Conservation (phyloP, 2,888 invertebrate species). For the Laothoe populi region DNA sequence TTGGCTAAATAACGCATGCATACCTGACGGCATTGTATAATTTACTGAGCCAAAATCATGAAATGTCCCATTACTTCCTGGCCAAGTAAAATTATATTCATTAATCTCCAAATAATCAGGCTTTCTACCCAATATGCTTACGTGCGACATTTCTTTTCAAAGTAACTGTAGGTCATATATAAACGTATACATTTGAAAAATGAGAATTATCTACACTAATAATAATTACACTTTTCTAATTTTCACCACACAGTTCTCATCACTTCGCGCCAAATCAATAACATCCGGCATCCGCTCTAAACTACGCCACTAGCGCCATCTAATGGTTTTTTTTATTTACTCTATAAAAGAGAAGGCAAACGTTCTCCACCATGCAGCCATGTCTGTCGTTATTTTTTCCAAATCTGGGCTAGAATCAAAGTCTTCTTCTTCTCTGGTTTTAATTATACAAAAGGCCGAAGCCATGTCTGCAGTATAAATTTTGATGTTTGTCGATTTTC, state of each 20-base stretch:
- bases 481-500: too few relatives aligned
- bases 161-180: slow-evolving; percentile 17
- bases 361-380: too few relatives aligned
- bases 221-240: neutral
- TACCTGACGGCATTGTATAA: slow-evolving; percentile 79
- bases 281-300: slow-evolving; percentile 38
- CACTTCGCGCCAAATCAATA: slow-evolving; percentile 52
- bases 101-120: slow-evolving; percentile 73
- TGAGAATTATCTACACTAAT: neutral
- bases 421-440: too few relatives aligned
- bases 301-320: slow-evolving; percentile 42
- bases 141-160: slow-evolving; percentile 53
- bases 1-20: slow-evolving; percentile 25
- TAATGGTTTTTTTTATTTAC: slow-evolving; percentile 30
- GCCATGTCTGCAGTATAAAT: too few relatives aligned
- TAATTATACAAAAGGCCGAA: too few relatives aligned
- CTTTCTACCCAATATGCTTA: slow-evolving; percentile 63
- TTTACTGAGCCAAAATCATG: slow-evolving; percentile 74
- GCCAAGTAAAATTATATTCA: slow-evolving; percentile 80
- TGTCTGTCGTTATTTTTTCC: too few relatives aligned
- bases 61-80: slow-evolving; percentile 77
- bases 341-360: too few relatives aligned
- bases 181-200: neutral
- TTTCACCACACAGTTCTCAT: neutral
- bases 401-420: too few relatives aligned